Base-by-base conservation (phyloP, 2,113 vertebrate genomes). In the Sinocyclocheilus anshuiensis region DNA sequence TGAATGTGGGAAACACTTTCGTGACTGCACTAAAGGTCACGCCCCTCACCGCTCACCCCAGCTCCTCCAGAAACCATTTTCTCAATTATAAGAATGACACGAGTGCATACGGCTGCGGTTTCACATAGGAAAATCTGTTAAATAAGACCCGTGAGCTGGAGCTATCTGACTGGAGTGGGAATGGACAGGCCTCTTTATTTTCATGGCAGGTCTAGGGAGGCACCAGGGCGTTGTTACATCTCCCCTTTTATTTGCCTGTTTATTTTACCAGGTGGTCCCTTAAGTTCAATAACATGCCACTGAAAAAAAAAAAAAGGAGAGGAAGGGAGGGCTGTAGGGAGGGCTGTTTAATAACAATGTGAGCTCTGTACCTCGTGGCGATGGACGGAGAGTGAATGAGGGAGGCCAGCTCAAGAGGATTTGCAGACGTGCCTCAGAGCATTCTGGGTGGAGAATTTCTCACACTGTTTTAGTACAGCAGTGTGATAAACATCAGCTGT, bases 41-140 rank as follows among this genome's bases (percentile, higher is more conserved):
- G 84, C 92, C 91, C 67, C 92, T 61, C 71, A 9, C n/a, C 26
- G 11, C 42, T 84, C 24, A 33, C 24, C 59, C 83, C 83, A 42
- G 20, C 77, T 89, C 89, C 45, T 90, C 84, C 87, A 91, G 55
- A 26, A 79, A 71, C 79, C 50, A 88, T 89, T 87, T 78, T 85
- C 81, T 83, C 89, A 91, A 92, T 91, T 90, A 88, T 88, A 76
- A 85, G 90, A 91, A 91, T 9, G 82, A 91, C 72, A 89, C 88
- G 61, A 84, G 88, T 85, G 87, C 83, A 86, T 72, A 20, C 50
- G 78, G 78, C 39, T 86, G 78, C 39, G 81, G 75, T 79, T 86
- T 75, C 33, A 77, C 55, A 75, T 74, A 45, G 65, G 65, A 65
- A 79, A 80, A 39, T 69, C 22, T 50, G 69, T 57, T 81, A 84